Conservation (phyloP, 2,888 invertebrate genomes). For the Athalia cordata region DNA sequence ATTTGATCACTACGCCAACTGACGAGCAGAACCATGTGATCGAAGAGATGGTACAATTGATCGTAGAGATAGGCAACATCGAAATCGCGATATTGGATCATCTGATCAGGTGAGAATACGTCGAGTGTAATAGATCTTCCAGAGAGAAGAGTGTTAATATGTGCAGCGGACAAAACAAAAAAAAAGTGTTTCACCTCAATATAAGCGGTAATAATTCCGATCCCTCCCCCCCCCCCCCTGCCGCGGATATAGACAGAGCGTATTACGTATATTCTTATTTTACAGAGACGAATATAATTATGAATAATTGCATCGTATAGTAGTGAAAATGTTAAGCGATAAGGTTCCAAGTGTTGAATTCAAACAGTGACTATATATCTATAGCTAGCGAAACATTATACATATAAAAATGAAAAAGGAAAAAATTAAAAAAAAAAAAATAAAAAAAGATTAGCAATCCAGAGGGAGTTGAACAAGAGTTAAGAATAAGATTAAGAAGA, state of each 20-base stretch:
- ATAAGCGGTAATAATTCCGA: too few relatives aligned
- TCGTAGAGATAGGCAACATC: constrained; percentile 64
- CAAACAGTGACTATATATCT: background rate
- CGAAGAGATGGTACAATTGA: constrained; percentile 65
- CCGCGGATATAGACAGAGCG: constrained; percentile 17
- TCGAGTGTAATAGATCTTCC: constrained; percentile 54
- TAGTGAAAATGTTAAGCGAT: background rate
- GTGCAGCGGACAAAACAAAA: background rate
- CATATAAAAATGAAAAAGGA: background rate
- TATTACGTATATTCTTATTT: constrained; percentile 39
- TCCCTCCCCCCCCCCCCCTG: too few relatives aligned
- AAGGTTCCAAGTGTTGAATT: background rate
- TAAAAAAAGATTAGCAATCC: too few relatives aligned
- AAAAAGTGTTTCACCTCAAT: background rate
- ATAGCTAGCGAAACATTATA: background rate
- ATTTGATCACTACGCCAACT: constrained; percentile 96
- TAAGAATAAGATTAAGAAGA: background rate
- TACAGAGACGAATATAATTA: constrained; percentile 19
- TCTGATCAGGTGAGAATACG: constrained; percentile 61
- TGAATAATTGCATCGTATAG: background rate
- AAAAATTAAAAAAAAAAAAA: background rate
- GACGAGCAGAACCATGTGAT: constrained; percentile 74
- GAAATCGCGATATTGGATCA: constrained; percentile 57
- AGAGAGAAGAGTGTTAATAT: background rate
- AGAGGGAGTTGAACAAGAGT: background rate